Conservation (phyloP, 2,888 invertebrate genomes). For the Amblyteles armatorius region DNA sequence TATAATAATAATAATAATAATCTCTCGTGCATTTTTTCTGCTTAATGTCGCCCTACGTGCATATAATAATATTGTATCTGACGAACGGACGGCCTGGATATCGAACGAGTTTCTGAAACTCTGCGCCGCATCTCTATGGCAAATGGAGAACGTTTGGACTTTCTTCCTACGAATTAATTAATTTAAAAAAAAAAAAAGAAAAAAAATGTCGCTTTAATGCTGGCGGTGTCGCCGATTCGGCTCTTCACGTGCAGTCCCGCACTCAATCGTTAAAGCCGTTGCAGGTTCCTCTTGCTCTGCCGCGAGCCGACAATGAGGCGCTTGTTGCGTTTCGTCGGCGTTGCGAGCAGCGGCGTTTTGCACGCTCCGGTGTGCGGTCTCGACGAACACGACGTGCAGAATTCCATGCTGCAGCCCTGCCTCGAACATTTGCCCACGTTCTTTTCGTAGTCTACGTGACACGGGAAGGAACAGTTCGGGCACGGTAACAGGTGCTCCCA, state of each 20-base stretch:
- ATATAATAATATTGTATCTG: neutral
- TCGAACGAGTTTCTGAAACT: neutral
- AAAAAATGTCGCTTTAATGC: neutral
- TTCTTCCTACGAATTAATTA: neutral
- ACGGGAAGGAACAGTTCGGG: constrained; percentile 82
- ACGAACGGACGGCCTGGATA: constrained; percentile 10
- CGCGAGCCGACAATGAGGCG: constrained; percentile 80
- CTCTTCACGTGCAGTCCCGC: neutral
- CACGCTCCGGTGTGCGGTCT: constrained; percentile 80
- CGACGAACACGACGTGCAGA: constrained; percentile 81
- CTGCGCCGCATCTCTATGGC: neutral
- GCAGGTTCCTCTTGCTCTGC: constrained; percentile 82
- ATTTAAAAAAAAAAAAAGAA: too few relatives aligned
- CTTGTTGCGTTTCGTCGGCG: constrained; percentile 82
- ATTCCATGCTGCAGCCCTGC: constrained; percentile 81
- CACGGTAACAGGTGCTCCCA: constrained; percentile 81
- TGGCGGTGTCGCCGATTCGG: neutral
- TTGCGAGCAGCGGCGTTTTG: constrained; percentile 81
- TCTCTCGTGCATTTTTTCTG: constrained; percentile 44
- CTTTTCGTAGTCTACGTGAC: constrained; percentile 79
- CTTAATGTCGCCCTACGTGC: neutral
- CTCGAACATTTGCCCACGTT: constrained; percentile 82
- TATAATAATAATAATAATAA: neutral
- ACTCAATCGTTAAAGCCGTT: constrained; percentile 76
- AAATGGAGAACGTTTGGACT: constrained; percentile 1